These are phyloP conservation scores for Heterohyrax brucei DNA, from an alignment of 2,797 vertebrate genomes.

Conservation along the genomic window DNA sequence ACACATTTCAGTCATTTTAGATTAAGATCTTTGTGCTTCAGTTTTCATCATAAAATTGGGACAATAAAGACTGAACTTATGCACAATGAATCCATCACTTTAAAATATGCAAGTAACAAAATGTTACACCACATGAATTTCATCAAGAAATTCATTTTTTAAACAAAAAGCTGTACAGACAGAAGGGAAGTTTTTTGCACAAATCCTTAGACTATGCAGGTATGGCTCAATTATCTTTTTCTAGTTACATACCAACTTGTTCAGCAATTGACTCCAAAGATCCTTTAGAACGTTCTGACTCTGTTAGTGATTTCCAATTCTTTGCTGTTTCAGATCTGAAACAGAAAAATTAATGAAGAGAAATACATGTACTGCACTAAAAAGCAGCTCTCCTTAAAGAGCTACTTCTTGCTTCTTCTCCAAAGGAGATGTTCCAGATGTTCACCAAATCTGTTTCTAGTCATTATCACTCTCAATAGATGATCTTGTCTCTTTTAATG, in stretches of 20 bases:
- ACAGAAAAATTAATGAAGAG: conserved; percentile 77
- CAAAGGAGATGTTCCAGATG: background rate
- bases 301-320: conserved; percentile 91
- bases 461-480: background rate
- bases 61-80: conserved; percentile 54
- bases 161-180: conserved; percentile 38
- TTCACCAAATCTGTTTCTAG: conserved; percentile 1
- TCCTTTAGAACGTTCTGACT: conserved; percentile 90
- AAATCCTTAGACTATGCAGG: background rate
- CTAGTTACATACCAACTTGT: conserved; percentile 89
- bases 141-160: conserved; percentile 43
- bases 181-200: conserved; percentile 21
- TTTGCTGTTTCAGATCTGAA: conserved; percentile 93
- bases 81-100: conserved; percentile 50
- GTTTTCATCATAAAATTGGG: conserved; percentile 62
- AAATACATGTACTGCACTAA: conserved; percentile 51
- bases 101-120: conserved; percentile 63
- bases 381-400: conserved; percentile 34
- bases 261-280: conserved; percentile 91
- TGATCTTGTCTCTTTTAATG: conserved; percentile 2
- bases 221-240: background rate
- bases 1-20: conserved; percentile 8
- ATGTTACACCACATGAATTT: background rate
- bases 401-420: conserved; percentile 1
- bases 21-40: conserved; percentile 3